These are phyloP conservation scores for Callopanchax toddi DNA, from an alignment of 2,113 vertebrate species.

Conservation along the genomic window DNA sequence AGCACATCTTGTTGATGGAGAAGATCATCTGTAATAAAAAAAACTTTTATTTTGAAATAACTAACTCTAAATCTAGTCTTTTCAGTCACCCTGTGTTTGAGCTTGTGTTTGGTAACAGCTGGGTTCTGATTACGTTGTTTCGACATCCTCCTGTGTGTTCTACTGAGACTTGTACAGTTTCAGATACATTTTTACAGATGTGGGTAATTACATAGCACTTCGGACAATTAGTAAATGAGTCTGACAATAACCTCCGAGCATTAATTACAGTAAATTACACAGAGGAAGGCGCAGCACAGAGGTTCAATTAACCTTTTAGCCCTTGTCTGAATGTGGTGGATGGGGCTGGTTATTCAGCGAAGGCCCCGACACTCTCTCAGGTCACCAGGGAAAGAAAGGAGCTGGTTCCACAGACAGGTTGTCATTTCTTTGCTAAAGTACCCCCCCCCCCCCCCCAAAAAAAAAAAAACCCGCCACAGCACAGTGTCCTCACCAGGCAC, in stretches of 20 bases:
- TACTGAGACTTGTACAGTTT: constrained; percentile 21
- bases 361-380: constrained; percentile 57
- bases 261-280: constrained; percentile 85
- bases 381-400: constrained; percentile 59
- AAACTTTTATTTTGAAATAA: no score
- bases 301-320: constrained; percentile 82
- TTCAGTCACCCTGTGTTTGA: constrained; percentile 1
- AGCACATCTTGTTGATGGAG: no score
- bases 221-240: constrained; percentile 79
- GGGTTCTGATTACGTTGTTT: constrained; percentile 11
- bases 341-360: constrained; percentile 65
- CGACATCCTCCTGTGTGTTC: constrained; percentile 28
- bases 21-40: no score
- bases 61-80: no score
- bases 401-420: constrained; percentile 48
- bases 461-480: background rate
- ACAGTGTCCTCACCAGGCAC: constrained; percentile 38
- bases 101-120: constrained; percentile 9
- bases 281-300: constrained; percentile 75
- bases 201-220: constrained; percentile 74
- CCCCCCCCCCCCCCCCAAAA: background rate
- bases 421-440: constrained; percentile 24
- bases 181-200: constrained; percentile 69
- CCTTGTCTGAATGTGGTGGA: constrained; percentile 66
- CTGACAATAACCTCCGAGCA: constrained; percentile 77